Base-by-base conservation (phyloP, 2,888 invertebrate genomes). In the Argyresthia albistria region DNA sequence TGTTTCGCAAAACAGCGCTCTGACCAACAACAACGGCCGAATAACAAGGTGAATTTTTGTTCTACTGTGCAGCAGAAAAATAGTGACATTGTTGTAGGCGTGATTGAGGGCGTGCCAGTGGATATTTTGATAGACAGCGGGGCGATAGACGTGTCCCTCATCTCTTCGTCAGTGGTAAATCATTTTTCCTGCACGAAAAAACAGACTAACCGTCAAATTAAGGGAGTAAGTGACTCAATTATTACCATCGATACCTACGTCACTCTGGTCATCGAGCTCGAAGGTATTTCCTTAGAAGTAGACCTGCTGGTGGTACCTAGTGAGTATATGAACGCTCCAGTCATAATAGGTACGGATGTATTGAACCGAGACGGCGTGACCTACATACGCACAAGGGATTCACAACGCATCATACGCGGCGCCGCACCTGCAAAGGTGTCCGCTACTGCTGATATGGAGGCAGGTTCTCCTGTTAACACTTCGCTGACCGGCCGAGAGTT, bases 271-370 rank as follows among this genome's bases (percentile, higher is more conserved):
- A 35, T 49, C 12, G 49, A 49, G 14, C 14, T 49, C 2, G 12
- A n/a, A 10, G 37, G 37, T 11, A 49, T 63, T 2, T 55, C 59
- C 1, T 9, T 63, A 2, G 63, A 62, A 39, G 57, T 57, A 8
- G 62, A 64, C 42, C 57, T 65, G 6, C 36, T 53, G 9, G 51
- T 63, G 1, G 63, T 63, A 0, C 53, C 60, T 0, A 1, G 48
- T 0, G 10, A 36, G 8, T 58, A 50, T 45, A 64, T 63, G 35
- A 54, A 39, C 7, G 51, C 56, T 1, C 59, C 61, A 0, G 45
- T 65, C 0, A 49, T 63, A 8, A 56, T 62, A 12, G 62, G 62
- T 9, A 60, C 59, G 0, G 61, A 64, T 43, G 55, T 64, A 11
- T 53, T 59, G 12, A 59, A 62, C 51, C 51, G 59, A 1, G 55